Evolutionary conservation across 2,113 vertebrate species (phyloP).

Genomic region (Muntiacus muntjak): DNA sequence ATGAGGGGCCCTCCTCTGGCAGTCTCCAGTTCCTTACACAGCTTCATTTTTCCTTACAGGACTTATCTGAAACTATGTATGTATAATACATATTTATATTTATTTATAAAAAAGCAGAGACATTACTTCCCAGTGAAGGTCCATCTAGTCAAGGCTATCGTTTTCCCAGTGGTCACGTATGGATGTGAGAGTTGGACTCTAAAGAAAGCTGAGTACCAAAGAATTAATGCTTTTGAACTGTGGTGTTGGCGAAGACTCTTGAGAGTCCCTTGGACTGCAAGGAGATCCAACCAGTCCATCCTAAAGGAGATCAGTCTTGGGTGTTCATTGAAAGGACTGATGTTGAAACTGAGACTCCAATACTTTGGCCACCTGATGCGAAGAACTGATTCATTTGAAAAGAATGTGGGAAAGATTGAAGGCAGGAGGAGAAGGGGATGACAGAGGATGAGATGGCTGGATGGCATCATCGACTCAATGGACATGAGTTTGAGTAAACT

Average conservation of each 20-base stretch:
- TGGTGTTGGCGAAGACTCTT: neutral
- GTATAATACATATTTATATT: neutral
- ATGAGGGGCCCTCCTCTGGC: neutral
- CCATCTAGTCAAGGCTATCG: neutral
- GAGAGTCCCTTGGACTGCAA: neutral
- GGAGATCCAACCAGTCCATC: neutral
- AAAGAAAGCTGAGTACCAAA: accelerated
- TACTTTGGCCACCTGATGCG: neutral
- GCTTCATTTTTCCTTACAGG: neutral
- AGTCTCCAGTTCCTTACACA: neutral
- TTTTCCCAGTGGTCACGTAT: neutral
- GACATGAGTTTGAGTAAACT: neutral
- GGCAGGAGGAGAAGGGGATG: neutral
- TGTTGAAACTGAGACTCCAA: neutral
- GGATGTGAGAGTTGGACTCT: neutral
- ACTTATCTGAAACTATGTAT: neutral
- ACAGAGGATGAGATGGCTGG: neutral
- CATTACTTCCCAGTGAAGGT: neutral
- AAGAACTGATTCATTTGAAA: neutral
- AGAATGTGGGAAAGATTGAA: neutral
- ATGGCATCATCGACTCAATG: neutral
- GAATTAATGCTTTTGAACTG: neutral
- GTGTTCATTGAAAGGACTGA: neutral
- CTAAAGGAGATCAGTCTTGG: neutral
- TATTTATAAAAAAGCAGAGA: neutral